Conservation (phyloP, 2,113 vertebrate species). For the Burhinus oedicnemus region DNA sequence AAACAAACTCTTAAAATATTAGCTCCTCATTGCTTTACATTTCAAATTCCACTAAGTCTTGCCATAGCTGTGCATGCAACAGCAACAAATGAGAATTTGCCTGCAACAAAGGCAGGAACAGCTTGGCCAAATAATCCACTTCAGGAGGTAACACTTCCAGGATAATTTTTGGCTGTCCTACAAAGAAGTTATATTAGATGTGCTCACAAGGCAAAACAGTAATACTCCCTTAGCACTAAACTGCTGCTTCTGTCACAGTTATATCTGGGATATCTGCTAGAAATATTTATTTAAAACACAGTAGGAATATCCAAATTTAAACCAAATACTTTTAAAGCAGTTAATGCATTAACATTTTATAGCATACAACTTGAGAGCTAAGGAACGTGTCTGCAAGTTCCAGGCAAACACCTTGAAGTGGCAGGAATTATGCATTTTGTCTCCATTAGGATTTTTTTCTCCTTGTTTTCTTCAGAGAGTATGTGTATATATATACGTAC, state of each 20-base stretch:
- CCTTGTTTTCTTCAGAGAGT: neutral
- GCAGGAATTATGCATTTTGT: neutral
- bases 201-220: neutral
- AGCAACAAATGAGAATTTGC: neutral
- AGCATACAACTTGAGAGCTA: neutral
- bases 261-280: neutral
- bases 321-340: neutral
- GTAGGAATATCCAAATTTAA: neutral
- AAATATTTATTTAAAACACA: neutral
- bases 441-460: neutral
- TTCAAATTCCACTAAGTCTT: neutral
- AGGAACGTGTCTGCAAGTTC: neutral
- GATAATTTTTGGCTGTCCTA: neutral
- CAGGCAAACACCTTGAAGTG: neutral
- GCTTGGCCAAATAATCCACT: neutral
- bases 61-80: neutral
- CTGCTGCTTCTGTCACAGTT: neutral
- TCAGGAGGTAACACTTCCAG: neutral
- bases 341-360: neutral
- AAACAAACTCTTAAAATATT: neutral
- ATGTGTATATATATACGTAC: neutral
- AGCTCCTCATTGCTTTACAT: neutral
- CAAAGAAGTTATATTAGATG: neutral
- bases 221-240: neutral
- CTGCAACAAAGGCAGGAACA: neutral